Evolutionary conservation across 1,140 invertebrate species (phyloP), one percentile per base, ranked within the genome.

Genomic region (Zaprionus kolodkinae): DNA sequence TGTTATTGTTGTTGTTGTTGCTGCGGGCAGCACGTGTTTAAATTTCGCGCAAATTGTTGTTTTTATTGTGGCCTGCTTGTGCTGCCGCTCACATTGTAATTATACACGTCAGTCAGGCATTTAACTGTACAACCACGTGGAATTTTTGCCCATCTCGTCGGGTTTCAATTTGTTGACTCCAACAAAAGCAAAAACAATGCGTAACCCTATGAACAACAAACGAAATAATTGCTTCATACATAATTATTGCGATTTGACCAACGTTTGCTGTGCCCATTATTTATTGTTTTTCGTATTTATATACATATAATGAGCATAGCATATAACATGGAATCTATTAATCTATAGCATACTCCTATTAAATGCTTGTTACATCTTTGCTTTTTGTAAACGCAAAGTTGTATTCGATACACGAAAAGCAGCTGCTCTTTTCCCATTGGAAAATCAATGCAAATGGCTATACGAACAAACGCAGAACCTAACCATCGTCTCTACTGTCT

Each of bases 71-170:
- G 61, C 40, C n/a, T 45, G 6, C 40, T 45, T 15, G n/a, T 48
- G 71, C 40, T 78, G 72, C 72, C 81, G 79, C 69, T 59, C 83
- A 74, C 65, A 87, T 87, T 87, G 82, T 88, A 87, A 87, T 87
- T 87, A 87, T 87, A 87, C 84, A 87, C 83, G 83, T 87, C 83
- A 87, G 84, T 87, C 83, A 87, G 83, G 79, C 83, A 87, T 87
- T 87, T 87, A 63, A 27, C 45, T 30, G 35, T 21, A 21, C 17
- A 50, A 50, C 45, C 45, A 25, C 10, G 10, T 21, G 17, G 45
- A 50, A 76, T 67, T 71, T 75, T 76, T 81, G 81, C 40, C 71
- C 30, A 63, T 38, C 78, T 74, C 81, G 77, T 80, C 78, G 73
- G 33, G 61, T 80, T 85, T 85, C 82, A 85, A 85, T 86, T 81